Base-by-base conservation (phyloP, 2,797 vertebrate genomes). In the Sebastes hubbsi region DNA sequence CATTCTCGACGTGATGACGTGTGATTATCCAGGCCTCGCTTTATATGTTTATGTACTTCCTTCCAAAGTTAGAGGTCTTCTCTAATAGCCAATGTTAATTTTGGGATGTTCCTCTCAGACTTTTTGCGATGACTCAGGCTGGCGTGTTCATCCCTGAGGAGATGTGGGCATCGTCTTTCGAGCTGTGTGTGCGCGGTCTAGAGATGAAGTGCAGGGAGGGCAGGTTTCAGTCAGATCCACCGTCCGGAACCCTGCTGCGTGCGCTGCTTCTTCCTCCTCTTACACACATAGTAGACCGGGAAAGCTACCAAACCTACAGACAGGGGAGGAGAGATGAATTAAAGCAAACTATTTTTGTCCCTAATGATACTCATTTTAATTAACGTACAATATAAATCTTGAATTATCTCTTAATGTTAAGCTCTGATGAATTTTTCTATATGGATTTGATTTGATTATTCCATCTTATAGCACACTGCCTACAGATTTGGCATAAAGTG, bases 231-330 rank as follows among this genome's bases (percentile, higher is more conserved):
- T 93, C 92, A 96, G 82, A 96, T 90, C 96, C 95, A 96, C 3
- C 92, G 91, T 54, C 93, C 93, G 1, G 93, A 91, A 36, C 92
- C 94, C 75, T 95, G 96, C 76, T 95, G 96, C 78, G 97, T 96
- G 66, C 82, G 88, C 83, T 94, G 90, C 82, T 99, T 99, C 96
- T 96, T 97, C 93, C 97, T 97, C 94, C 96, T 98, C 95, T 99
- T 99, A 94, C 97, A 99, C 94, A 98, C 95, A 89, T 98, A 99
- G 95, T 99, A 99, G 93, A 99, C 93, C 24, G 98, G 98, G 91
- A 99, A 97, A 77, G 96, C 96, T 84, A 99, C 96, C 88, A 98
- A 93, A 92, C 98, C 98, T 99, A 78, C 6, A 30, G 29, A 79
- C 58, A 86, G 36, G 69, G 24, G 60, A 36, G 24, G 25, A 30